Evolutionary conservation across 2,113 vertebrate species (phyloP), one percentile per base, ranked within the genome.

Genomic region (Collichthys lucidus): DNA sequence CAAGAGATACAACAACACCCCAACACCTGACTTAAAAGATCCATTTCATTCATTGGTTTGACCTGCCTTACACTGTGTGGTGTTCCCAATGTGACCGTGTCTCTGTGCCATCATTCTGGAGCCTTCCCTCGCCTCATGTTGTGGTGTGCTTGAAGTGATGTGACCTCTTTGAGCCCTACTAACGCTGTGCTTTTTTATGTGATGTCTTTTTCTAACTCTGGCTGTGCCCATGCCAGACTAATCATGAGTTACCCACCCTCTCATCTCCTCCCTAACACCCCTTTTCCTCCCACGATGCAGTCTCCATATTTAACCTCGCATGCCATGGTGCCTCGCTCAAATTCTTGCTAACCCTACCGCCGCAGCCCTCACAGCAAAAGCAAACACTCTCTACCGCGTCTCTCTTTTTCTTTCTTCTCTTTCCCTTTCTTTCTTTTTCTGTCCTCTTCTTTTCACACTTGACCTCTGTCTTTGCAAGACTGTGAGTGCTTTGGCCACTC

Each of bases 401-500:
- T 89, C 86, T 89, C 75, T 87, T 57, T 72, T 79, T 76, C 42
- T 68, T 8, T 40, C 35, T 49, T 86, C 64, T 82, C 83, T 79
- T 20, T 63, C 63, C 67, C 81, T 79, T 81, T 31, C 40, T 66
- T 67, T 87, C 66, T 57, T 5, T 31, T 49, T 94, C 93, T 94
- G 90, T 50, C 95, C 94, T 96, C 64, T 50, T 60, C 60, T 72
- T 80, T 52, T 84, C 68, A 86, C 81, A 74, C 76, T 80, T 79
- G 35, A 40, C 71, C 88, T 86, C 89, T 89, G 79, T 83, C 95
- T 96, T 96, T 97, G 96, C 97, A 98, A 99, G 98, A 98, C 93
- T 99, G 98, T 73, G 96, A 99, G 96, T 99, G 98, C 97, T 98
- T 97, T 95, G 95, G 97, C 96, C 98, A 99, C 97, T 99, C 98